These are phyloP conservation scores for Artemisiospiza belli DNA, from an alignment of 2,113 vertebrate genomes.

Conservation along the genomic window DNA sequence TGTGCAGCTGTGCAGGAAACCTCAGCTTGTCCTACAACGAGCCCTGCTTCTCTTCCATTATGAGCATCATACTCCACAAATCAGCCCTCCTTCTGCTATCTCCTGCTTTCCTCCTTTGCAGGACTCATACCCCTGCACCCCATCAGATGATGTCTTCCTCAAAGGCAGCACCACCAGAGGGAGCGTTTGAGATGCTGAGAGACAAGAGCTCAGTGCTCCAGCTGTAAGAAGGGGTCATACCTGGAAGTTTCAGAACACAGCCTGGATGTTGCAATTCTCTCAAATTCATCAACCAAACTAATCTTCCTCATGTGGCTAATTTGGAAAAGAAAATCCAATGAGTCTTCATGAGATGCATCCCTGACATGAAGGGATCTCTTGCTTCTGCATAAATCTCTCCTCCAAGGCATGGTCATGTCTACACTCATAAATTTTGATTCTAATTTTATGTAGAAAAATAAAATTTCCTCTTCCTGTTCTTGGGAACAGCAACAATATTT, in stretches of 20 bases:
- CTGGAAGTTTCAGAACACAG: not conserved
- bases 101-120: not conserved
- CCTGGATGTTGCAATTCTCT: not conserved
- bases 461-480: not conserved
- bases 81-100: not conserved
- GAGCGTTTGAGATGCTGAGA: not conserved
- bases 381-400: not conserved
- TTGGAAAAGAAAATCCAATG: not conserved
- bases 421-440: not conserved
- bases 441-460: not conserved
- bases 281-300: not conserved
- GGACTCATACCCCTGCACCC: accelerated
- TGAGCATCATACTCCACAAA: not conserved
- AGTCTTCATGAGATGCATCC: not conserved
- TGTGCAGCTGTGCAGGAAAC: not conserved
- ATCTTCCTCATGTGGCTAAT: not conserved
- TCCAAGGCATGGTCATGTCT: not conserved
- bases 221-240: not conserved
- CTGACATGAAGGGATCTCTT: accelerated
- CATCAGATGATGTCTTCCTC: not conserved
- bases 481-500: not conserved
- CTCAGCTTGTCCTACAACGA: not conserved
- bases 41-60: not conserved
- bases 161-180: not conserved
- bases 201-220: not conserved